Evolutionary conservation across 1,140 invertebrate species (phyloP).

Genomic region (Papilio machaon): DNA sequence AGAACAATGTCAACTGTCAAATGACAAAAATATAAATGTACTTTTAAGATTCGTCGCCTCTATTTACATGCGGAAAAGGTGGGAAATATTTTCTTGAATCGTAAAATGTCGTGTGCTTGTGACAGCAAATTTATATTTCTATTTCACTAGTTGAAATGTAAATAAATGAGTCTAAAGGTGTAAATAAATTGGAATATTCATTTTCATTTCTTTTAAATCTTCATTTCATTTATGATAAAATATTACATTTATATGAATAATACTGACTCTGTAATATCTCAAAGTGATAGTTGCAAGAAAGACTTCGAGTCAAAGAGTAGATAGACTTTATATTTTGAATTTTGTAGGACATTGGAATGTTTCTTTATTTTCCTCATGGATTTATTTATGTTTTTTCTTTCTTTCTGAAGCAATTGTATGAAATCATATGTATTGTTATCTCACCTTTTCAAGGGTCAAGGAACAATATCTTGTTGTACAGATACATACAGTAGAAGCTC

Average conservation of each 20-base stretch:
- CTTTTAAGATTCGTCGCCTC: not conserved
- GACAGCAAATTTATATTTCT: conserved; percentile 22
- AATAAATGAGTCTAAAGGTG: conserved; percentile 2
- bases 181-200: not conserved
- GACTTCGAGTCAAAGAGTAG: too few species aligned
- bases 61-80: conserved; percentile 19
- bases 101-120: conserved; percentile 16
- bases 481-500: too few species aligned
- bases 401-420: too few species aligned
- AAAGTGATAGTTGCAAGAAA: too few species aligned
- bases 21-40: not conserved
- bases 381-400: too few species aligned
- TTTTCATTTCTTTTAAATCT: not conserved
- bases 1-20: not conserved
- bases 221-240: not conserved
- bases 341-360: too few species aligned
- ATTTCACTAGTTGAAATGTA: conserved; percentile 21
- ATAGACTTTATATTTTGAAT: too few species aligned
- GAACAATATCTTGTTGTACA: too few species aligned
- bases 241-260: not conserved
- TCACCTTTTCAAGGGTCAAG: too few species aligned
- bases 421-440: too few species aligned
- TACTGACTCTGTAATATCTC: too few species aligned
- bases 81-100: conserved; percentile 13
- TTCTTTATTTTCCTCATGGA: too few species aligned